Percentiles rank a stretch among this genome's conserved stretches.
Conservation (phyloP, 2,888 invertebrate genomes). For the Drosophila sordidula region DNA sequence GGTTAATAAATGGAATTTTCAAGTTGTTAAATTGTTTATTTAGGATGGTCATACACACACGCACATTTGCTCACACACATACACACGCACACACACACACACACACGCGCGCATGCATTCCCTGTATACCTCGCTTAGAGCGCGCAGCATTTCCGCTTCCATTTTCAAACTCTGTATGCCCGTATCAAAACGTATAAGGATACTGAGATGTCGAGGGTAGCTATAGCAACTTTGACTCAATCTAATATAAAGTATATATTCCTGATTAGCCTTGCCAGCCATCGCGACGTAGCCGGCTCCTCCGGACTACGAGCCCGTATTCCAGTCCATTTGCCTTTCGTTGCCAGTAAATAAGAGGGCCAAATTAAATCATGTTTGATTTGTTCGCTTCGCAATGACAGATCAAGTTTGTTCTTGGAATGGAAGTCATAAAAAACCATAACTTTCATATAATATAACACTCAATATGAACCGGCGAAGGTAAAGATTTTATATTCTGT, state of each 20-base stretch:
- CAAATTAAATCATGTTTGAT: no score
- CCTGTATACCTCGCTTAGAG: constrained; percentile 7
- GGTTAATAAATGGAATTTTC: constrained; percentile 75
- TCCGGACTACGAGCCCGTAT: no score
- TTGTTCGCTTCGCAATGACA: no score
- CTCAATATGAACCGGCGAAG: no score
- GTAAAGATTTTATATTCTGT: no score
- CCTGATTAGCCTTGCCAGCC: background rate
- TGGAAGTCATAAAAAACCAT: no score
- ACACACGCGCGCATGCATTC: constrained; percentile 2
- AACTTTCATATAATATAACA: no score
- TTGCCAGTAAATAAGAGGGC: no score
- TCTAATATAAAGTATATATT: background rate
- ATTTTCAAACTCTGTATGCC: constrained; percentile 12
- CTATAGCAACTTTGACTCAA: background rate
- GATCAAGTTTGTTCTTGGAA: no score
- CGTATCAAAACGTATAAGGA: background rate
- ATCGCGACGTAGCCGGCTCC: no score
- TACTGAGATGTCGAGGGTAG: background rate
- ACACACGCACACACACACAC: constrained; percentile 13
- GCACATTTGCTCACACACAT: constrained; percentile 8
- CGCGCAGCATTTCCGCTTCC: constrained; percentile 56
- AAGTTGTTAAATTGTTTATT: constrained; percentile 76
- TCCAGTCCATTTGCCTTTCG: background rate
- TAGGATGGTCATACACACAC: constrained; percentile 51